Percentiles rank a stretch among this genome's conserved stretches.
Evolutionary conservation across 2,797 vertebrate species (phyloP).

Genomic region (Rhodeus uyekii): DNA sequence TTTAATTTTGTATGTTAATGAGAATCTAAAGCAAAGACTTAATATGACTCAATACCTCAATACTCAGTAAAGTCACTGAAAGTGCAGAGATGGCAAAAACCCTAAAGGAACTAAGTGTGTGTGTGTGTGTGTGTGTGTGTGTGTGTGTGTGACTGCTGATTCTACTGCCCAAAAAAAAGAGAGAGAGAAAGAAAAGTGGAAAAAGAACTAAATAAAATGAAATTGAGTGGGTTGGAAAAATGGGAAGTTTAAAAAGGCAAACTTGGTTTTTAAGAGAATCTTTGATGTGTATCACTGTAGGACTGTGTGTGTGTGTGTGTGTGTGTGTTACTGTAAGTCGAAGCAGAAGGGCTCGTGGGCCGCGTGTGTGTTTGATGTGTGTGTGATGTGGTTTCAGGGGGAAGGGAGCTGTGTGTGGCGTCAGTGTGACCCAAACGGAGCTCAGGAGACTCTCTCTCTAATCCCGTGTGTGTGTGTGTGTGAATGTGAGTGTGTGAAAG

Average conservation of each 20-base stretch:
- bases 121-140: conserved; percentile 39
- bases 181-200: conserved; percentile 40
- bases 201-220: conserved; percentile 57
- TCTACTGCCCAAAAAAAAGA: conserved; percentile 62
- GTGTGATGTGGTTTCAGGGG: conserved; percentile 85
- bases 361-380: conserved; percentile 61
- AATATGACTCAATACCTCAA: too few species aligned
- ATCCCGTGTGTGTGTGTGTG: background rate
- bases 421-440: conserved; percentile 77
- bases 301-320: conserved; percentile 56
- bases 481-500: background rate
- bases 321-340: conserved; percentile 75
- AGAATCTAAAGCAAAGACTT: conserved; percentile 30
- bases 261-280: conserved; percentile 76
- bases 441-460: conserved; percentile 49
- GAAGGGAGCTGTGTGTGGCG: conserved; percentile 80
- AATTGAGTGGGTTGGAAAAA: conserved; percentile 66
- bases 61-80: conserved; percentile 69
- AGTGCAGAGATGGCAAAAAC: conserved; percentile 69
- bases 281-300: conserved; percentile 83
- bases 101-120: conserved; percentile 8
- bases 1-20: conserved; percentile 13
- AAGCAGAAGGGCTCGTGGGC: conserved; percentile 81
- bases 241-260: conserved; percentile 73
- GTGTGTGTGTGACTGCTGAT: conserved; percentile 27